A percentile compares a stretch with the other conserved stretches of the same genome.
phyloP scores from a whole-genome alignment of 2,888 invertebrate genomes.

The Mythimna loreyi region DNA sequence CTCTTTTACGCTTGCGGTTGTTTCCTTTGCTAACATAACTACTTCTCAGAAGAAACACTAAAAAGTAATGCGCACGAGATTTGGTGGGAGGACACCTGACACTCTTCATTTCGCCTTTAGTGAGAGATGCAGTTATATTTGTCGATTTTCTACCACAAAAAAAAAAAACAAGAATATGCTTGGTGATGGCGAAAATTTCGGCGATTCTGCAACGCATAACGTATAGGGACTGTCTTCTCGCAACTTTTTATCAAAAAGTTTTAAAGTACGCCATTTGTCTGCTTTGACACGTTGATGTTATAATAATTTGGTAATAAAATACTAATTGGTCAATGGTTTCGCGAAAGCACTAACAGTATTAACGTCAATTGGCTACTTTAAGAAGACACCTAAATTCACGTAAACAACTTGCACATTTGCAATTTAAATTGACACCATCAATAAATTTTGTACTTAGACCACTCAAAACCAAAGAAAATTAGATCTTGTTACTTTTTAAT shows the following conservation, averaged over 20 bases:
- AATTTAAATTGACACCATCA: conserved; percentile 55
- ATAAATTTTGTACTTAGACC: conserved; percentile 35
- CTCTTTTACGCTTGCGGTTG: too few relatives aligned
- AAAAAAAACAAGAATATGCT: background rate
- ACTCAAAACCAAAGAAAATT: conserved; percentile 7
- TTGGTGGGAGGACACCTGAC: too few relatives aligned
- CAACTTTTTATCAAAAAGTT: background rate
- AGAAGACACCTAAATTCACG: conserved; percentile 61
- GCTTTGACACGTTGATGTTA: conserved; percentile 26
- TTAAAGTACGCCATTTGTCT: conserved; percentile 13
- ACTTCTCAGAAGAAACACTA: too few relatives aligned
- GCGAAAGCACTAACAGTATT: conserved; percentile 42
- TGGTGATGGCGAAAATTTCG: background rate
- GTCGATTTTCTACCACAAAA: too few relatives aligned
- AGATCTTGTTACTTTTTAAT: fast-evolving
- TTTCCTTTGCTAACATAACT: too few relatives aligned
- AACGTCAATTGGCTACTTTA: conserved; percentile 59
- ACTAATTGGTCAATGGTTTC: conserved; percentile 40
- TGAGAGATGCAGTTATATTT: too few relatives aligned
- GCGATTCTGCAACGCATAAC: background rate
- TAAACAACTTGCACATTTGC: conserved; percentile 58
- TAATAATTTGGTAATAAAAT: conserved; percentile 47
- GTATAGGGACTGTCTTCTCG: background rate
- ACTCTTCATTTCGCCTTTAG: too few relatives aligned
- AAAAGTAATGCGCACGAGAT: too few relatives aligned